Percentiles rank a stretch among this genome's conserved stretches.
Evolutionary conservation across 2,888 invertebrate species (phyloP).

Genomic region (Epinotia demarniana): DNA sequence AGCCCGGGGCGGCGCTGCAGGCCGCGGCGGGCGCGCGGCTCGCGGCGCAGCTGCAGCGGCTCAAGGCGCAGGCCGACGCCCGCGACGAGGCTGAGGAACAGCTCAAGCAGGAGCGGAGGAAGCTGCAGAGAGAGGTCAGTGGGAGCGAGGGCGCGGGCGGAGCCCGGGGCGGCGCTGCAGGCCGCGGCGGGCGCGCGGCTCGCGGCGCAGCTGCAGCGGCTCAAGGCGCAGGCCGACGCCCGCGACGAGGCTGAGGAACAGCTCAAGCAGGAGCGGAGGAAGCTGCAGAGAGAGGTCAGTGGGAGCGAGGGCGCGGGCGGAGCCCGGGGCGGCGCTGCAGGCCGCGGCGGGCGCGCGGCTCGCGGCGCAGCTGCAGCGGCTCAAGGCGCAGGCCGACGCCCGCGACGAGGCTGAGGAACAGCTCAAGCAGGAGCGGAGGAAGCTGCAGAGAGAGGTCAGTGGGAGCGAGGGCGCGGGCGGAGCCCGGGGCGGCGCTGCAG

Average conservation of each 20-base stretch:
- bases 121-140: constrained; percentile 95
- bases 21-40: constrained; percentile 81
- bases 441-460: constrained; percentile 95
- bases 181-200: constrained; percentile 87
- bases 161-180: not conserved
- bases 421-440: constrained; percentile 96
- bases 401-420: constrained; percentile 90
- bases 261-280: constrained; percentile 96
- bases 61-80: constrained; percentile 95
- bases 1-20: too few species aligned
- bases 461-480: not conserved
- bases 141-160: not conserved
- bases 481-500: not conserved
- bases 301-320: not conserved
- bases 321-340: not conserved
- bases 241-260: constrained; percentile 90
- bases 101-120: constrained; percentile 96
- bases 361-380: too few species aligned
- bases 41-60: constrained; percentile 97
- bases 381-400: too few species aligned
- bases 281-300: constrained; percentile 95
- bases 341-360: constrained; percentile 87
- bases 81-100: constrained; percentile 90
- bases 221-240: too few species aligned
- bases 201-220: too few species aligned